Evolutionary conservation across 2,113 vertebrate genomes (phyloP), one percentile per base, ranked within the genome.

Genomic region (Bos taurus): DNA sequence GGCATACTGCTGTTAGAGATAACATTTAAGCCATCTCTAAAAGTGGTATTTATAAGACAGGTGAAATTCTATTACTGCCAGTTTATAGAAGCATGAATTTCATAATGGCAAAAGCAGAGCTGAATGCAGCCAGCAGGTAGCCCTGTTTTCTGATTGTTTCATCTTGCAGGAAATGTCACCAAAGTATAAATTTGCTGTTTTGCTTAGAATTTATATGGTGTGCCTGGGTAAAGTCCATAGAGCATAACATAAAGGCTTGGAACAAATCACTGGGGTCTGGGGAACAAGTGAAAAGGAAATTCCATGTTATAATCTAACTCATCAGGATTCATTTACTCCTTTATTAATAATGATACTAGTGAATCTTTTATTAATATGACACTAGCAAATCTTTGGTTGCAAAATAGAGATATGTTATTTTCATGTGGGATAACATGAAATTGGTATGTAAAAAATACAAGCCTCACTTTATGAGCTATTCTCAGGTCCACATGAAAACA

Each of bases 1-100:
- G 57, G 40, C 28, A 81, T 7, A 62, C 21, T 25, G 2, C 57
- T 90, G 17, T 74, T 48, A 83, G 62, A 95, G 71, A 83, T 40
- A 96, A 92, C 46, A 60, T 92, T 96, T 95, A 91, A 82, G 86
- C 62, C 43, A 78, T 95, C 74, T 90, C n/a, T 11, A 64, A 97
- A 97, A 90, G 46, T 15, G 26, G 52, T 94, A 50, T 88, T 97
- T 95, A 77, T 92, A 92, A 93, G 40, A 67, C 28, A 92, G 52
- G 46, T 91, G 85, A 93, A 96, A 90, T 96, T 78, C 57, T 82
- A 62, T 86, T 95, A 52, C 12, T 82, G 36, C 59, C 23, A 52
- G 46, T 84, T 90, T 92, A 77, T 46, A 56, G 77, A 85, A 90
- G 43, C 30, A 40, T 94, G 71, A 80, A 62, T 91, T 93, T 96